Base-by-base conservation (phyloP, 2,797 vertebrate species). In the Tarsius wallacei region DNA sequence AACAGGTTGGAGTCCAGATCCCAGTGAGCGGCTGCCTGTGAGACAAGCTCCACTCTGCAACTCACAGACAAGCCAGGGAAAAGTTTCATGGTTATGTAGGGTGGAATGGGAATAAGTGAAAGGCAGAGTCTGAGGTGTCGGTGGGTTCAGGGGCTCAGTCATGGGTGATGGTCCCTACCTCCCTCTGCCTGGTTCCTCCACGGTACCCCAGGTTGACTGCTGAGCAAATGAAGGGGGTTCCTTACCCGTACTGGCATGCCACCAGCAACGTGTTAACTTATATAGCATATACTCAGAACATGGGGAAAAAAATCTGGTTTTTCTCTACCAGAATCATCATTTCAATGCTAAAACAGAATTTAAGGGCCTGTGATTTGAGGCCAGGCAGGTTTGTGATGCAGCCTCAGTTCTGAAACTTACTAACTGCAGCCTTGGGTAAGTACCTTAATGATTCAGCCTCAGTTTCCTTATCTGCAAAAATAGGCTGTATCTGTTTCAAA, bases 281-380 rank as follows among this genome's bases (percentile, higher is more conserved):
- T 0, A 28, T 0, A 22, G 42, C 3, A 24, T 5, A n/a, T 0
- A 12, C n/a, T 53, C 24, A 17, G 26, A 55, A 61, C 4, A 71
- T 15, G 68, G 70, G 42, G 42, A 42, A 15, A 24, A 28, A 64
- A 24, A 33, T 22, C 13, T 1, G 4, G 63, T 28, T 16, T 49
- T 64, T 21, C 47, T 57, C 74, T 51, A 15, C 15, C 28, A n/a
- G 83, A 61, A 47, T 28, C 59, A n/a, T 36, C n/a, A 33, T 71
- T 74, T 24, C n/a, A 31, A 47, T 9, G 68, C n/a, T 24, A 12
- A 55, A 33, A 7, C 0, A 2, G 33, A 24, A 15, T 73, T 36
- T 81, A 68, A 47, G 21, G 28, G 42, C 15, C 31, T 28, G 15
- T 42, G 59, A 63, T 8, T 11, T 12, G 36, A 76, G 84, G 61